Evolutionary conservation across 2,888 invertebrate species (phyloP).

Genomic region (Marasmarcha lunaedactyla): DNA sequence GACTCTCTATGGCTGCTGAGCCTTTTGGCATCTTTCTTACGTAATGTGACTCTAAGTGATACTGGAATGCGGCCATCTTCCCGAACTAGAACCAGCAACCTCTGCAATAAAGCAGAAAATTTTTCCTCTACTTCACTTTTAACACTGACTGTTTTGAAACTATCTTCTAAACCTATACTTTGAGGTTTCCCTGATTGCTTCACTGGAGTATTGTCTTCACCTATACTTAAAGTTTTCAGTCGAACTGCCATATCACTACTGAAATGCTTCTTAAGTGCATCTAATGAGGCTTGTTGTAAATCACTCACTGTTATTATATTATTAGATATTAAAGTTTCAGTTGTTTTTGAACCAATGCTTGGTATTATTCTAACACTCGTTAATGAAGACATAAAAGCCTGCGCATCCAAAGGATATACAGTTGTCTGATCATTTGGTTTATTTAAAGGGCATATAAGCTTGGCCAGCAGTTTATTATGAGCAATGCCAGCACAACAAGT

Average conservation of each 20-base stretch:
- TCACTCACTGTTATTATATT: slow-evolving; percentile 77
- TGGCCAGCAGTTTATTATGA: slow-evolving; percentile 86
- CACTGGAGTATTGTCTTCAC: slow-evolving; percentile 80
- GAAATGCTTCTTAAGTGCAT: slow-evolving; percentile 72
- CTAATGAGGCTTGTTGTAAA: slow-evolving; percentile 72
- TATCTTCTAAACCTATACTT: slow-evolving; percentile 84
- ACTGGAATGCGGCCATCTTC: slow-evolving; percentile 85
- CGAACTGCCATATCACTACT: slow-evolving; percentile 77
- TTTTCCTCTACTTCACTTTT: slow-evolving; percentile 81
- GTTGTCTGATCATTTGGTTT: slow-evolving; percentile 89
- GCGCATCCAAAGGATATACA: slow-evolving; percentile 77
- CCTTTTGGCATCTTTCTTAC: slow-evolving; percentile 77
- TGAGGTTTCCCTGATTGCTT: slow-evolving; percentile 82
- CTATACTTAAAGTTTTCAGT: slow-evolving; percentile 78
- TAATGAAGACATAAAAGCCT: slow-evolving; percentile 75
- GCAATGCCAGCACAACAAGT: slow-evolving; percentile 87
- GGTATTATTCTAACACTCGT: slow-evolving; percentile 74
- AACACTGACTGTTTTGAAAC: slow-evolving; percentile 79
- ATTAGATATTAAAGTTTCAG: slow-evolving; percentile 73
- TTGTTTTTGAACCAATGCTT: slow-evolving; percentile 81
- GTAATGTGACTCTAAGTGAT: slow-evolving; percentile 78
- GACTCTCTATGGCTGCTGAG: slow-evolving; percentile 80
- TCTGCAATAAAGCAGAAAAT: slow-evolving; percentile 74
- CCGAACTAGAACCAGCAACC: slow-evolving; percentile 77
- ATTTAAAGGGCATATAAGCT: slow-evolving; percentile 77